Evolutionary conservation across 2,113 vertebrate genomes (phyloP).

Genomic region (Pollimyrus isidori): DNA sequence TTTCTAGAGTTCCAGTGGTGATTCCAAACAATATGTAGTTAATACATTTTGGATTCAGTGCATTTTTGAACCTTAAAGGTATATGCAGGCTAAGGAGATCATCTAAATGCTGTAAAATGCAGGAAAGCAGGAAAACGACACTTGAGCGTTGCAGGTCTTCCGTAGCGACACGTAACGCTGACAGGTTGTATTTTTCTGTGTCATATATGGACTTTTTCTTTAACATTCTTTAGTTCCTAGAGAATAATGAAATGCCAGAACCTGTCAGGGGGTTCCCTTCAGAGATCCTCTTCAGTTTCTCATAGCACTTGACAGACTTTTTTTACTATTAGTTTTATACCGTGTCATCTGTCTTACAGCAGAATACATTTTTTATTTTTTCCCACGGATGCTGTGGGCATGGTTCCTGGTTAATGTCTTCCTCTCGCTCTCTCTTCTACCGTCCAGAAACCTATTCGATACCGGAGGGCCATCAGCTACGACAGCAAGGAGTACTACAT

Average conservation of each 20-base stretch:
- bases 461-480: constrained; percentile 87
- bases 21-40: background rate
- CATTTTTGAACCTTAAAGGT: background rate
- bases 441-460: constrained; percentile 81
- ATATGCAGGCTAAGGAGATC: background rate
- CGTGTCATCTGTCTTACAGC: background rate
- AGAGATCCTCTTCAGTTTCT: background rate
- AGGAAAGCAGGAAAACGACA: background rate
- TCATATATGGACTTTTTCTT: background rate
- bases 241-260: background rate
- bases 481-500: constrained; percentile 98
- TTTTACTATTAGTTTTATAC: background rate
- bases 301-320: background rate
- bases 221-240: background rate
- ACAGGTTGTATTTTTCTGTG: background rate
- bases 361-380: background rate
- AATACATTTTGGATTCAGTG: background rate
- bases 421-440: background rate
- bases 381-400: background rate
- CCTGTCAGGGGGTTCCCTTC: background rate
- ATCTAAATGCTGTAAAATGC: background rate
- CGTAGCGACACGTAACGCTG: background rate
- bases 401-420: background rate
- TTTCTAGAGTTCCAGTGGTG: background rate
- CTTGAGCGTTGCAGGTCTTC: background rate